Conservation (phyloP, 2,888 invertebrate species). For the Melinaea marsaeus region DNA sequence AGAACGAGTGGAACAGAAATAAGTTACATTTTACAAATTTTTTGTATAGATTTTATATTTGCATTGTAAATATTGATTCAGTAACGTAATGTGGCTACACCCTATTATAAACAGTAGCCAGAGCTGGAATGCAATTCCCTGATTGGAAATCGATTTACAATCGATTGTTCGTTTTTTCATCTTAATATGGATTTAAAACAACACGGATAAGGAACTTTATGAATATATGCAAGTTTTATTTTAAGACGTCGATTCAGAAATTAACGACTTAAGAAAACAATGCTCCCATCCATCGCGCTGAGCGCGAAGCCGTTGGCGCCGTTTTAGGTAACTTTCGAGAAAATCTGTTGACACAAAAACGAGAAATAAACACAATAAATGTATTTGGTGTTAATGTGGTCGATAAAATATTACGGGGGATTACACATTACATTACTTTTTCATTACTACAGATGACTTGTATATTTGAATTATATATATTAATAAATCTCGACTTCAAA, state of each 20-base stretch:
- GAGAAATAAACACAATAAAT: neutral
- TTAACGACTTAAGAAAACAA: conserved; percentile 13
- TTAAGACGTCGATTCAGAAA: conserved; percentile 9
- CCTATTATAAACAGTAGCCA: conserved; percentile 35
- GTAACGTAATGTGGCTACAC: conserved; percentile 12
- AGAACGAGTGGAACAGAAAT: too few species aligned
- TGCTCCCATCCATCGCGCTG: neutral
- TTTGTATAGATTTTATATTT: neutral
- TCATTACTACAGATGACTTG: too few species aligned
- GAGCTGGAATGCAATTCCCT: conserved; percentile 33
- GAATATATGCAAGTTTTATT: conserved; percentile 9
- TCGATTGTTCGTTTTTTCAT: conserved; percentile 44
- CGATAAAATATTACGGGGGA: neutral
- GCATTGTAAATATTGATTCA: neutral
- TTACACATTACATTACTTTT: too few species aligned
- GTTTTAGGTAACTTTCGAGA: neutral
- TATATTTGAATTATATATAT: too few species aligned
- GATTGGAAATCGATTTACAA: conserved; percentile 46
- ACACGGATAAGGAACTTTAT: conserved; percentile 13
- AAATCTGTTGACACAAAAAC: neutral
- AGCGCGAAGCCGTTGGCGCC: neutral
- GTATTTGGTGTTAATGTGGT: neutral
- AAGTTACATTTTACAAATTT: too few species aligned
- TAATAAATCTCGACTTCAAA: too few species aligned
- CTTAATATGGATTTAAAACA: conserved; percentile 26